Evolutionary conservation across 30 jellyfish, hydroid and myxozoan genomes (phyloP), one percentile per base, ranked within the genome.

Genomic region (Aurelia aurita): DNA sequence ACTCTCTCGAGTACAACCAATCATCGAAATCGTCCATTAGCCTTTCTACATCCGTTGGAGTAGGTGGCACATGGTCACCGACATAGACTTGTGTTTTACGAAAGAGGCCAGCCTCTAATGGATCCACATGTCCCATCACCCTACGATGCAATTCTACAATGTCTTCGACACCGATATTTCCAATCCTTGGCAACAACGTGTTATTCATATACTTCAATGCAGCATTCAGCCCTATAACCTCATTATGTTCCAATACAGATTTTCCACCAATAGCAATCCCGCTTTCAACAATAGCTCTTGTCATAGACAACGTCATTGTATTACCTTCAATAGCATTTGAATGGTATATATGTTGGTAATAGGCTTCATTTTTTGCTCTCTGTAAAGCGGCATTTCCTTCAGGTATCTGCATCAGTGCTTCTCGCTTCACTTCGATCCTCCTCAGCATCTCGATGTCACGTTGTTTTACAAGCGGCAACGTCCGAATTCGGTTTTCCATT

Each of bases 241-340:
- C 99, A 60, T 94, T 94, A 49, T 94, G 99, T 69, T 94, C 99
- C 46, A 73, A 26, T n/a, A 94, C 93, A 57, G 97, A 88, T 65
- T 94, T 94, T 22, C 99, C 99, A 12, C 99, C 99, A 68, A 94
- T 95, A 4, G 99, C 99, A 1, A 94, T 84, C 19, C 97, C 97
- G 29, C 95, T 88, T 79, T 94, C 99, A 39, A 94, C 95, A 63
- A 94, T 94, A 34, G 99, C 87, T 55, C 99, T 83, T 67, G 99
- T 94, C 99, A 94, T 94, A 1, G 99, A 94, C n/a, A 94, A 69
- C 12, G 99, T 94, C 99, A 94, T 87, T 39, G 99, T 94, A 86
- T 94, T 94, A 20, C 99, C 99, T 84, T 94, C 99, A 26, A 94
- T 94, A 5, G 97, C 99, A 79, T 94, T 94, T 11, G 97, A 71